Conservation (phyloP, 2,797 vertebrate genomes). For the Apodemus agrarius region DNA sequence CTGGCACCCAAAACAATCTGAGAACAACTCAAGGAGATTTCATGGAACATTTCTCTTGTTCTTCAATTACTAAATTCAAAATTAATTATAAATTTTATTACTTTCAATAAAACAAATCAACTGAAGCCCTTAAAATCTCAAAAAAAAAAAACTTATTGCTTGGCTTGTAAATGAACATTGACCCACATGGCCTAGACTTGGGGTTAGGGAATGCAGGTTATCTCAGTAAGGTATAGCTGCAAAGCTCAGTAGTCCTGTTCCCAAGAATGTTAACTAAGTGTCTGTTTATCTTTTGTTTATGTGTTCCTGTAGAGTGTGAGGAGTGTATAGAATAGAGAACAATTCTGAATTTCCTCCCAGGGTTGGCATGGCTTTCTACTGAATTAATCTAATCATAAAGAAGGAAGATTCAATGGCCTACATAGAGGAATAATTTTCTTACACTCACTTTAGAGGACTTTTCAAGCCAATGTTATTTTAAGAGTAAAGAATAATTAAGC, state of each 20-base stretch:
- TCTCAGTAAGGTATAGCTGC: not conserved
- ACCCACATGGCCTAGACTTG: not conserved
- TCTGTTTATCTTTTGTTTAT: not conserved
- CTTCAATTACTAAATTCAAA: constrained; percentile 67
- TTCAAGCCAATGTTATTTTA: not conserved
- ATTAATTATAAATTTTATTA: constrained; percentile 53
- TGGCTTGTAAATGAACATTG: not conserved
- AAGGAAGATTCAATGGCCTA: not conserved
- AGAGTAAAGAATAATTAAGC: not conserved
- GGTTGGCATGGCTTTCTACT: not conserved
- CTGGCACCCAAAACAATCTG: constrained; percentile 72
- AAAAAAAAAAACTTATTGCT: not conserved
- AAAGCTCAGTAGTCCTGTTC: not conserved
- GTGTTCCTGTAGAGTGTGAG: not conserved
- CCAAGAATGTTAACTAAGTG: not conserved
- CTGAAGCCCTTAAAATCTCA: not conserved
- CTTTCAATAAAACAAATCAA: constrained; percentile 60
- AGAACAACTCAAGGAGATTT: constrained; percentile 73
- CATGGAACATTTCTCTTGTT: constrained; percentile 23
- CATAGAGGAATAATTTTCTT: not conserved
- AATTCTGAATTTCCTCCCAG: not conserved
- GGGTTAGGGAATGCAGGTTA: not conserved
- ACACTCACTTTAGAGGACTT: not conserved
- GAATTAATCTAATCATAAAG: not conserved
- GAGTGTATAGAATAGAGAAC: not conserved